Conservation (phyloP, 2,113 vertebrate species). For the Cheilinus undulatus region DNA sequence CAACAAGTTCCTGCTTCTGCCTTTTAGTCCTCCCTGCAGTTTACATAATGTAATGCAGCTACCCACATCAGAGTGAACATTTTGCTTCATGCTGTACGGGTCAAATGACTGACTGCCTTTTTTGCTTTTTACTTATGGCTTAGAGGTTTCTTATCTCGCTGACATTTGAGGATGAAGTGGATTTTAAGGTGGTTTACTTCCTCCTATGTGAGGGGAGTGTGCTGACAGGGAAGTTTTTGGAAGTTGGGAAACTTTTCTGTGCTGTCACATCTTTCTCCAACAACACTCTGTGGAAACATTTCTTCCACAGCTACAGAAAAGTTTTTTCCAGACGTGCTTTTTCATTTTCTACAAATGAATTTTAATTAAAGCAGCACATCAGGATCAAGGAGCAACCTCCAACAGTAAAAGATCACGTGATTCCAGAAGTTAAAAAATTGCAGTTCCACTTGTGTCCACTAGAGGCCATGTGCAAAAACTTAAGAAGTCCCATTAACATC, state of each 20-base stretch:
- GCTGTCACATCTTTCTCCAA: neutral
- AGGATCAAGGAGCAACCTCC: too few relatives aligned
- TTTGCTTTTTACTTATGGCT: neutral
- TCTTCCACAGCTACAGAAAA: neutral
- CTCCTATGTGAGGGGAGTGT: neutral
- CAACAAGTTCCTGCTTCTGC: constrained; percentile 45
- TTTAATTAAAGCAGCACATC: too few relatives aligned
- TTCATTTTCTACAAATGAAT: too few relatives aligned
- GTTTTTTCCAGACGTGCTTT: too few relatives aligned
- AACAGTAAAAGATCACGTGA: too few relatives aligned
- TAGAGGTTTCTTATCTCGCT: neutral
- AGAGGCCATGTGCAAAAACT: too few relatives aligned
- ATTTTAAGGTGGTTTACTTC: constrained; percentile 5
- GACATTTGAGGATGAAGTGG: neutral
- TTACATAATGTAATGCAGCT: constrained; percentile 57
- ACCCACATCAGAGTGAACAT: constrained; percentile 30
- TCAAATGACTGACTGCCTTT: neutral
- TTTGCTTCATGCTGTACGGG: neutral
- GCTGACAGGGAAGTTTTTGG: neutral
- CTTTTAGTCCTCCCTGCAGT: constrained; percentile 43
- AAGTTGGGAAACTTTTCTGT: neutral
- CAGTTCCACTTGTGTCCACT: too few relatives aligned
- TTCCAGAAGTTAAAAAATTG: too few relatives aligned
- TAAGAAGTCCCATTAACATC: too few relatives aligned
- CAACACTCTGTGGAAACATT: neutral